Evolutionary conservation across 2,797 vertebrate genomes (phyloP).

Genomic region (Natrix natrix): DNA sequence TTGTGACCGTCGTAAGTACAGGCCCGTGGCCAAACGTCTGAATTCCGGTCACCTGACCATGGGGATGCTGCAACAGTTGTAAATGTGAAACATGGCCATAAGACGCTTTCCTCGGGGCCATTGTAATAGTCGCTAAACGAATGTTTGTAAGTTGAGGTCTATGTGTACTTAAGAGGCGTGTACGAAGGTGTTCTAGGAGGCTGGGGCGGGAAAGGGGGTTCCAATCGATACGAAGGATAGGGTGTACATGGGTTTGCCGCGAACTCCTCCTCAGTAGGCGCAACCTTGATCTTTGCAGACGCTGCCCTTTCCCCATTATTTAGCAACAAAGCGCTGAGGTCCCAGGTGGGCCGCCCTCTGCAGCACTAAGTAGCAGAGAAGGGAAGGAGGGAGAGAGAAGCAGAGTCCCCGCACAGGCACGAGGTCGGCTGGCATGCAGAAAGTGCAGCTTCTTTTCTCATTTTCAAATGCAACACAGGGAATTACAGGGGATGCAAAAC

Average conservation of each 20-base stretch:
- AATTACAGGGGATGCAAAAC: conserved; percentile 54
- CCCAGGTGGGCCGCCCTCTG: neutral
- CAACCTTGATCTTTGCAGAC: neutral
- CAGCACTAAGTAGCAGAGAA: neutral
- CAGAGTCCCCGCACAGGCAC: neutral
- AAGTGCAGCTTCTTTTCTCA: neutral
- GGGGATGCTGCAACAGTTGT: neutral
- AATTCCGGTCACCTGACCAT: neutral
- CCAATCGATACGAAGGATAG: neutral
- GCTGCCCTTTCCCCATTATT: no score
- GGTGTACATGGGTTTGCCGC: no score
- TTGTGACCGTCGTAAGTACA: neutral
- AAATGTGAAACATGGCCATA: neutral
- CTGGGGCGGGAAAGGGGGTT: no score
- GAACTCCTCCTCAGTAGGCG: neutral
- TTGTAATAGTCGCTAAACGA: neutral
- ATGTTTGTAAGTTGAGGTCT: neutral
- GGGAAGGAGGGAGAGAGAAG: neutral
- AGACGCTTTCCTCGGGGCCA: neutral
- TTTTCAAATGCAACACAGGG: neutral
- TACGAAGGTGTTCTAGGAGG: neutral
- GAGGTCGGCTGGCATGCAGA: neutral
- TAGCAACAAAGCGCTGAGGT: neutral
- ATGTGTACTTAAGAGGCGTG: neutral
- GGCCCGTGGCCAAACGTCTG: neutral